Base-by-base conservation (phyloP, 2,113 vertebrate genomes). In the Talpa occidentalis region DNA sequence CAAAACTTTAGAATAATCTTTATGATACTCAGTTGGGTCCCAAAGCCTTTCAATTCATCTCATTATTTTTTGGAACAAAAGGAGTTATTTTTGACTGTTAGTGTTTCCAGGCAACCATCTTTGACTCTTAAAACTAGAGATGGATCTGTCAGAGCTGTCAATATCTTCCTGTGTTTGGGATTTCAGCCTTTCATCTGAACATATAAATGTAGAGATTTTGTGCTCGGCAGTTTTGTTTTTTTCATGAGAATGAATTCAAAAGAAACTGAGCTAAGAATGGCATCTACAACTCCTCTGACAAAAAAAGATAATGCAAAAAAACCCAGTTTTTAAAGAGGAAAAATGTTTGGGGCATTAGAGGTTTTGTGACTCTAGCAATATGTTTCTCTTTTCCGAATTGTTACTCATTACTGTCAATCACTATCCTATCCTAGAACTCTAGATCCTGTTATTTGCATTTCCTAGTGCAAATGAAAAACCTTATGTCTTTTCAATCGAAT, bases 1-100 rank as follows among this genome's bases (percentile, higher is more conserved):
- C 60, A 64, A 83, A 94, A 88, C 26, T 90, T 90, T 37, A 92
- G 80, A 79, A 90, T 72, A 59, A 81, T 97, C 81, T 96, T 94
- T 90, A 66, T 88, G 89, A 80, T 93, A 52, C 28, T 79, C 80
- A 83, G 8, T 60, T 93, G 76, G 49, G 47, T 52, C 67, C 56
- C 73, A 62, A 52, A 88, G 77, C 52, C 84, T 90, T 92, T 96
- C 84, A 60, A 91, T 96, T 95, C 47, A 90, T 81, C 59, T 96
- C 49, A 54, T 97, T 91, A 76, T 89, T 91, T 96, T 97, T 81
- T 78, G 14, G 92, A 92, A 93, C 69, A 90, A 95, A 90, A 69
- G 70, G 15, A 95, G 95, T 93, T 97, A 97, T 95, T 96, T 92
- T 95, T 96, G 88, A 96, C 76, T 92, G 60, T 92, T 72, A 90